A percentile compares a stretch with the other conserved stretches of the same genome.
phyloP scores from a whole-genome alignment of 2,113 vertebrate species.

The Salvelinus fontinalis region DNA sequence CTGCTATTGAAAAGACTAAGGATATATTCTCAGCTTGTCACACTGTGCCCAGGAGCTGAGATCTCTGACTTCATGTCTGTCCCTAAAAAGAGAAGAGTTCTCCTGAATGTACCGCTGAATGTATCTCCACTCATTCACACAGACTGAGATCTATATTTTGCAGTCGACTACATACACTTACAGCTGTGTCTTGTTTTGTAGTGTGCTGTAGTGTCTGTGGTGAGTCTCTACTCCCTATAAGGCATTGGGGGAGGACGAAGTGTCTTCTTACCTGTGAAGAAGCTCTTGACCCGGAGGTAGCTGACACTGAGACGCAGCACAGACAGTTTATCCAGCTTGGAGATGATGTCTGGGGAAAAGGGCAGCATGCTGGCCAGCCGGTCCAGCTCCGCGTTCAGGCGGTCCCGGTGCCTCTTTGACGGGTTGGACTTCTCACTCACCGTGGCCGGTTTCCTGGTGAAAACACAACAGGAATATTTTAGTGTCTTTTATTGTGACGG shows the following conservation, averaged over 20 bases:
- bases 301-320: slow-evolving; percentile 94
- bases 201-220: neutral
- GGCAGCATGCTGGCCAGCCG: slow-evolving; percentile 93
- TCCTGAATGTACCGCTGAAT: too few species aligned
- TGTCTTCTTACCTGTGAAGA: slow-evolving; percentile 87
- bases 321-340: slow-evolving; percentile 96
- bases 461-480: neutral
- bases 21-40: too few species aligned
- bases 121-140: too few species aligned
- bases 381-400: slow-evolving; percentile 92
- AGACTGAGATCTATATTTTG: too few species aligned
- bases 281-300: slow-evolving; percentile 95
- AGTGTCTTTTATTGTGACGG: too few species aligned
- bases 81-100: too few species aligned
- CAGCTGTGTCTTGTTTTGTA: too few species aligned
- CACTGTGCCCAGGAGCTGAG: too few species aligned
- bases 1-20: too few species aligned
- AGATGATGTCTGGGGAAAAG: slow-evolving; percentile 87
- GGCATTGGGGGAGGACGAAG: neutral
- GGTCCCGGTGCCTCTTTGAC: slow-evolving; percentile 93
- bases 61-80: too few species aligned
- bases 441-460: slow-evolving; percentile 81
- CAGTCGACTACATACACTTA: too few species aligned
- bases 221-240: neutral
- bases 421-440: slow-evolving; percentile 91